A percentile compares a stretch with the other conserved stretches of the same genome.
Conservation (phyloP, 2,113 vertebrate genomes). For the Phaethornis superciliosus region DNA sequence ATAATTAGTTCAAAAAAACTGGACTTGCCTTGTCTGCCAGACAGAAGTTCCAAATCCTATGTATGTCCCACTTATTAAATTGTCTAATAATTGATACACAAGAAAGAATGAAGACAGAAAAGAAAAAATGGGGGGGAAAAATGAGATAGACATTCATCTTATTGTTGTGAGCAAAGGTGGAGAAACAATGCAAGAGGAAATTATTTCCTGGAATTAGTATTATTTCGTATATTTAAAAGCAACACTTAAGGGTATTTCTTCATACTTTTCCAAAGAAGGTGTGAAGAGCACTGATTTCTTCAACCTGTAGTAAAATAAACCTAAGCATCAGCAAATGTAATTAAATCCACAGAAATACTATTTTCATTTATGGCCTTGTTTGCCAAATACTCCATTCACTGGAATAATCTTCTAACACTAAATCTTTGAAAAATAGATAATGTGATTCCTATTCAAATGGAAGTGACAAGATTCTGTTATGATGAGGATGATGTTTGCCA, state of each 20-base stretch:
- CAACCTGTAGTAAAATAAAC: background rate
- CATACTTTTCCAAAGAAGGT: background rate
- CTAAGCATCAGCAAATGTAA: background rate
- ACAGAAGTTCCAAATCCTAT: background rate
- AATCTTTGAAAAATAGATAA: background rate
- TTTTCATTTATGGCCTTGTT: background rate
- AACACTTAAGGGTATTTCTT: background rate
- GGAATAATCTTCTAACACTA: background rate
- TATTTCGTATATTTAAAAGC: background rate
- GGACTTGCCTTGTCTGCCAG: background rate
- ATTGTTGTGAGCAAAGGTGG: background rate
- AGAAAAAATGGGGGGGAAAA: background rate
- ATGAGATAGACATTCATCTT: background rate
- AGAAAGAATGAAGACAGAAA: background rate
- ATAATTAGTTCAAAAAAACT: background rate
- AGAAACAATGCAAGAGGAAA: background rate
- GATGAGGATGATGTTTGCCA: background rate
- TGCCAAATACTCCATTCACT: background rate
- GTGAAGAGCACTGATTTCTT: background rate
- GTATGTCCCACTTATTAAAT: background rate
- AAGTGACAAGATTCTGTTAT: background rate
- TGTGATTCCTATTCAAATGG: background rate
- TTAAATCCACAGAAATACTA: background rate
- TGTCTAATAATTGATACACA: background rate
- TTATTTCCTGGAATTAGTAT: background rate